These are phyloP conservation scores for Drosophila bunnanda DNA, from an alignment of 2,888 invertebrate genomes.

Conservation along the genomic window DNA sequence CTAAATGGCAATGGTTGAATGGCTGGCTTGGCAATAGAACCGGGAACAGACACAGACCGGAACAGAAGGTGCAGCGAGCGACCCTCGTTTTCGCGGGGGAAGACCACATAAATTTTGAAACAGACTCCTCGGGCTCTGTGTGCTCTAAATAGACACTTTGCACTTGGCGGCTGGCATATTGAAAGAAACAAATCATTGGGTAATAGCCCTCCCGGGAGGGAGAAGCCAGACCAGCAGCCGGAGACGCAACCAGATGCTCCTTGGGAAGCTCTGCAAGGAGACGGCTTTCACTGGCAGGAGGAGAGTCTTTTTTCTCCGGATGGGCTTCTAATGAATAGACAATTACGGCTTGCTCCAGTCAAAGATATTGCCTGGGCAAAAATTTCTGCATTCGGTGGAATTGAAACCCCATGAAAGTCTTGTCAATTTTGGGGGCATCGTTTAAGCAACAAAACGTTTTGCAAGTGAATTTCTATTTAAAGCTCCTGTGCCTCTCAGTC, in stretches of 20 bases:
- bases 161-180: constrained; percentile 38
- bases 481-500: not conserved
- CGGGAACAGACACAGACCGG: not conserved
- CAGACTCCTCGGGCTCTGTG: constrained; percentile 17
- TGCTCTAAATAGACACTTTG: constrained; percentile 38
- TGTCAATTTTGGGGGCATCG: not conserved
- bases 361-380: not conserved
- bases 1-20: constrained; percentile 2
- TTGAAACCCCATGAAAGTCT: constrained; percentile 1
- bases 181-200: constrained; percentile 55
- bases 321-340: constrained; percentile 35
- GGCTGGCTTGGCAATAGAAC: not conserved
- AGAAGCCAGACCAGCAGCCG: not conserved
- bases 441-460: not conserved
- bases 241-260: constrained; percentile 15
- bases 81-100: not conserved
- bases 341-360: constrained; percentile 3
- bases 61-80: constrained; percentile 16
- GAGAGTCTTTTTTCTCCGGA: not conserved
- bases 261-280: constrained; percentile 18
- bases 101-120: constrained; percentile 41
- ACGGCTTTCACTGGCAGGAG: not conserved
- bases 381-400: constrained; percentile 9
- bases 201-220: constrained; percentile 31
- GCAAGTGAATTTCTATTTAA: constrained; percentile 5